These are phyloP conservation scores for Eremophila alpestris DNA, from an alignment of 2,797 vertebrate genomes.

Conservation along the genomic window DNA sequence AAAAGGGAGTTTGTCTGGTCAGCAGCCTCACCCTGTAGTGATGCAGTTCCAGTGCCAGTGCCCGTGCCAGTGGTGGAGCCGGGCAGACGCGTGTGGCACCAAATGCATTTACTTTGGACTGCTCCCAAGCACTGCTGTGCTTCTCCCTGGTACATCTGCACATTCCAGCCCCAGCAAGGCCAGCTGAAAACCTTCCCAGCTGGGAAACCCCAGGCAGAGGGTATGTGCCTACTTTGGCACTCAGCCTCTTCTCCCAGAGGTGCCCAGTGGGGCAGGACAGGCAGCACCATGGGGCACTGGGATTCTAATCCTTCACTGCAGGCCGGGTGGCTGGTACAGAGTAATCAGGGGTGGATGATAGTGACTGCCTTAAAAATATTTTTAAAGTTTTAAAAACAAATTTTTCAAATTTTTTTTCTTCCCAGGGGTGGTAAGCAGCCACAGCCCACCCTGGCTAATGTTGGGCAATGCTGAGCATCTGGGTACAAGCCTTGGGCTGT, in stretches of 20 bases:
- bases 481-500: neutral
- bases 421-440: neutral
- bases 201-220: neutral
- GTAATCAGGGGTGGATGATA: neutral
- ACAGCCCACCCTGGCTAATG: accelerated
- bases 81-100: neutral
- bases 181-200: neutral
- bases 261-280: neutral
- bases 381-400: accelerated
- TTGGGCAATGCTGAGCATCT: neutral
- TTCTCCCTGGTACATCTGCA: neutral
- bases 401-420: no score
- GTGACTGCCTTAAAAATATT: neutral
- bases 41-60: neutral
- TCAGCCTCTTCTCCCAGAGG: neutral
- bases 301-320: neutral
- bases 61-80: neutral
- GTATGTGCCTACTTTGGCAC: neutral
- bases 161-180: neutral
- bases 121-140: neutral
- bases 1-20: neutral
- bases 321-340: neutral
- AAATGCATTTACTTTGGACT: neutral
- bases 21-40: neutral
- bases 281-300: neutral